Evolutionary conservation across 2,113 vertebrate species (phyloP).

Genomic region (Vulpes vulpes): DNA sequence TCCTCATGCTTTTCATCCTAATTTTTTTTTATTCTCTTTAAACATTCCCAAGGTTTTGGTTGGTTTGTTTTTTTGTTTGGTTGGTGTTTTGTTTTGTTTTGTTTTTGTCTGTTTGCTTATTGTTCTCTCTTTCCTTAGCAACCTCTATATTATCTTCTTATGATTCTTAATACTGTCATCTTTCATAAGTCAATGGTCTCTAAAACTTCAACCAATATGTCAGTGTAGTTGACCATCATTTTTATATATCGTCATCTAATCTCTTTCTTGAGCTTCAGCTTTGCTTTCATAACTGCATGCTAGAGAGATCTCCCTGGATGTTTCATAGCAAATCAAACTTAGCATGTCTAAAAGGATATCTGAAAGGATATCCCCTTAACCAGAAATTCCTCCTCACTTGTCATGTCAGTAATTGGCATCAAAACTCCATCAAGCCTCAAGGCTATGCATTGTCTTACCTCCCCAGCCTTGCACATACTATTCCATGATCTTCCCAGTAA

Average conservation of each 20-base stretch:
- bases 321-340: conserved; percentile 35
- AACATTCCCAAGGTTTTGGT: background rate
- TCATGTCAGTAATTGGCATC: background rate
- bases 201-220: background rate
- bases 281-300: background rate
- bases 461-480: background rate
- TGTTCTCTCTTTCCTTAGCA: background rate
- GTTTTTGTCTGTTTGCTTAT: background rate
- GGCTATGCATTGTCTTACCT: background rate
- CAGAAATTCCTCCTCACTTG: background rate
- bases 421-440: background rate
- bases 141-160: background rate
- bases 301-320: background rate
- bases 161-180: background rate
- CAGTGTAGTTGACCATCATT: background rate
- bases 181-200: background rate
- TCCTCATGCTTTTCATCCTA: background rate
- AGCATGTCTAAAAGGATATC: background rate
- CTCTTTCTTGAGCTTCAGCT: background rate
- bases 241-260: background rate
- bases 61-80: background rate
- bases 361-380: conserved; percentile 16
- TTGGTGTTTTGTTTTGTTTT: background rate
- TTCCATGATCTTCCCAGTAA: background rate
- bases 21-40: background rate